Percentiles rank a stretch among this genome's conserved stretches.
Conservation (phyloP, 2,888 invertebrate species). For the Furcula furcula region DNA sequence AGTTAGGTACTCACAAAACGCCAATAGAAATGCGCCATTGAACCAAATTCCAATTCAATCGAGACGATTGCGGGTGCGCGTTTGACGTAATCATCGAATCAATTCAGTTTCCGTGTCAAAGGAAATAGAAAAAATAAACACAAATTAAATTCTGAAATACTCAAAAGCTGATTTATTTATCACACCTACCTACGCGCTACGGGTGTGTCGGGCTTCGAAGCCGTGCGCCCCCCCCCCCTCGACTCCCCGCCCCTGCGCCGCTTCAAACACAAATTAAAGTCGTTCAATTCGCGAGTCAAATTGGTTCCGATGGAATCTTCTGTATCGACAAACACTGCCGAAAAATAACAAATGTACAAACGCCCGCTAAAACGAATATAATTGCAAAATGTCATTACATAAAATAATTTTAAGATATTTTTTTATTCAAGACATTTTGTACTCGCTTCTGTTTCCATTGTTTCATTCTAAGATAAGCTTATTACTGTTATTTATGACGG, state of each 20-base stretch:
- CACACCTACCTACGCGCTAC: too few relatives aligned
- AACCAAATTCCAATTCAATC: not conserved
- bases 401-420: conserved; percentile 27
- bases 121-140: not conserved
- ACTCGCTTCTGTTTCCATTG: not conserved
- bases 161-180: not conserved
- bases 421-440: conserved; percentile 15
- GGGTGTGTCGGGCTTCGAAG: not conserved
- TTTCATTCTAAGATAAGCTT: too few relatives aligned
- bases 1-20: too few relatives aligned
- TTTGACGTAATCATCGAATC: conserved; percentile 1
- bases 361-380: conserved; percentile 15
- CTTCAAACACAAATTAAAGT: conserved; percentile 1
- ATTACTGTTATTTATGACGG: too few relatives aligned
- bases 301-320: conserved; percentile 3
- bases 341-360: conserved; percentile 13
- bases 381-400: conserved; percentile 22
- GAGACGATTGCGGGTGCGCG: not conserved
- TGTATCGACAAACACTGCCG: conserved; percentile 7
- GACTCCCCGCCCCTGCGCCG: not conserved
- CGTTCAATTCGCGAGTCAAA: conserved; percentile 4
- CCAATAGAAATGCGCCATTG: too few relatives aligned
- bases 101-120: not conserved
- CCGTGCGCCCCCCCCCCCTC: not conserved
- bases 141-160: not conserved